Conservation (phyloP, 1,140 invertebrate species). For the Euwallacea fornicatus region DNA sequence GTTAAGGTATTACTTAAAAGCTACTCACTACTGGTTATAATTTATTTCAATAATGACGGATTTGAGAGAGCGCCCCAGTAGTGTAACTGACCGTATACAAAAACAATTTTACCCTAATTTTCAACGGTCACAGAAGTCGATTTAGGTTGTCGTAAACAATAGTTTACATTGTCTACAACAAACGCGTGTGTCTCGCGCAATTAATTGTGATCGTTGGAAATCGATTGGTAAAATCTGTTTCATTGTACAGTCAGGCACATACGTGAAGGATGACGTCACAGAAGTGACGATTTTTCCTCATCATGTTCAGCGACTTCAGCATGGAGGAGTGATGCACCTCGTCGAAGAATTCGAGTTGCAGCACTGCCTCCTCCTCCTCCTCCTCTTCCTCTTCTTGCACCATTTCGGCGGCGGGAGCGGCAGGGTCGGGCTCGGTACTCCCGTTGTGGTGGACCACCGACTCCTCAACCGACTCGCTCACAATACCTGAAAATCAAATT, state of each 20-base stretch:
- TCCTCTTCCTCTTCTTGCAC: constrained; percentile 8
- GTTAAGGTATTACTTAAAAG: constrained; percentile 47
- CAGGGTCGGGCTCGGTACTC: not conserved
- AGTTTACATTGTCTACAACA: not conserved
- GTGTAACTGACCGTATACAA: constrained; percentile 53
- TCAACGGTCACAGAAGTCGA: constrained; percentile 29
- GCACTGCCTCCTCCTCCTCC: constrained; percentile 39
- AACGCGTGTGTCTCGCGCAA: not conserved
- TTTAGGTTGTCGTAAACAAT: not conserved
- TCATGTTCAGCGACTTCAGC: constrained; percentile 68
- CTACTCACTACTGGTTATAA: constrained; percentile 53
- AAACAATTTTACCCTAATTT: constrained; percentile 47
- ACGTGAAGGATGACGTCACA: constrained; percentile 80
- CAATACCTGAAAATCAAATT: constrained; percentile 1
- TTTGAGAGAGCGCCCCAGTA: constrained; percentile 49
- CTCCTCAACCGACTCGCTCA: not conserved
- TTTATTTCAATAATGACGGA: constrained; percentile 50
- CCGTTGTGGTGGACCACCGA: constrained; percentile 2
- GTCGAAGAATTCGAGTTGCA: constrained; percentile 56
- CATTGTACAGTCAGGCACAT: constrained; percentile 55
- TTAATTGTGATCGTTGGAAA: constrained; percentile 20
- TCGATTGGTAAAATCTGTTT: constrained; percentile 43
- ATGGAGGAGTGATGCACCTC: constrained; percentile 59
- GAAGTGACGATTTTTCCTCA: constrained; percentile 75
- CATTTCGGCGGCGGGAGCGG: constrained; percentile 12